Base-by-base conservation (phyloP, 1,140 invertebrate genomes). In the Cyclargus thomasi region DNA sequence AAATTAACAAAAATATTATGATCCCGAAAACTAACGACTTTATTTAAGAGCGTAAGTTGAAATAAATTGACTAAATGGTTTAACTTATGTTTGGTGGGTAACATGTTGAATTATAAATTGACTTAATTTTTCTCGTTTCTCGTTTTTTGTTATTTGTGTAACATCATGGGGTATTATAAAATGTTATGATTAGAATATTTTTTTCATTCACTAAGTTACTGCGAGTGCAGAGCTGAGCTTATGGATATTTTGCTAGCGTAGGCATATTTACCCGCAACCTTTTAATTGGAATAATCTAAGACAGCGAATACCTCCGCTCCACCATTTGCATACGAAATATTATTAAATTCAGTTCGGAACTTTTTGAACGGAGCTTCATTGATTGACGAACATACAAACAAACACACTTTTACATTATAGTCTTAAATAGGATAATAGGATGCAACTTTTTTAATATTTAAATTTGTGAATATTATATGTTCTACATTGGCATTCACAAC, bases 31-130 rank as follows among this genome's bases (percentile, higher is more conserved):
- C 7, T 47, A 47, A 47, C 39, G 39, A 29, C 39, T 16, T 47
- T 47, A 47, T 47, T 47, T 47, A 14, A 47, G 39, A 47, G 29
- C 29, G 29, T 29, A 47, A 47, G 10, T 47, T 47, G 39, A 47
- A 47, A 47, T 47, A 47, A 47, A 47, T 47, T 47, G 14, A 47
- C 39, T 14, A 47, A 47, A 47, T 47, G 39, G 39, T 47, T 16
- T 7, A 47, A 47, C 39, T 14, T 47, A 47, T 14, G 39, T 47
- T 47, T 47, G 14, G 39, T 16, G 39, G 39, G 39, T 47, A 47
- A 47, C 39, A 47, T 47, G 39, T 47, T 47, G 14, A 47, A 47
- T 47, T 47, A 47, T 47, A 47, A 47, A 47, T 47, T 39, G 36
- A 39, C 36, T 39, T 39, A 39, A 39, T 39, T 39, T 39, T 39